Base-by-base conservation (phyloP, 2,797 vertebrate species). In the Corythornis leucogaster region DNA sequence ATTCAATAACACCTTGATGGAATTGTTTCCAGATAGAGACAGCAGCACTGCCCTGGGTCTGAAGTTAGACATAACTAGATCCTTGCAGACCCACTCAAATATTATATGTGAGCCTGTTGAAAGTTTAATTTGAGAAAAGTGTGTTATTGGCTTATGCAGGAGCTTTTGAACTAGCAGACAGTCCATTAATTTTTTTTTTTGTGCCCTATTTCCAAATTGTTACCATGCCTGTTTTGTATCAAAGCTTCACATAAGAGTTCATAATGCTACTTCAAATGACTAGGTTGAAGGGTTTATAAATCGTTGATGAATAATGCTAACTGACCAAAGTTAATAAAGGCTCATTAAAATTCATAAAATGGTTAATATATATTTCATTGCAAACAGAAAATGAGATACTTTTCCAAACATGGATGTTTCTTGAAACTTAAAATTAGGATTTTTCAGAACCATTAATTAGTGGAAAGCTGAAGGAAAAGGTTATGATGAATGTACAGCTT, bases 41-140 rank as follows among this genome's bases (percentile, higher is more conserved):
- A 64, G 48, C 42, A 54, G 22, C 42, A 59, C 53, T 79, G 7
- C 12, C 19, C 73, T 2, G 40, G 17, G 21, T 46, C 8, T 63
- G 46, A 45, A 42, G 33, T 18, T 50, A 46, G 24, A 40, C 30
- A 21, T n/a, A 16, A 11, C 69, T 68, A 66, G 35, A 40, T 88
- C 30, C 42, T 91, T 50, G 4, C 86, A 87, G 57, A 85, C 46
- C 25, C 86, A 79, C 40, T 68, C 38, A 15, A 85, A 94, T 30
- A 50, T 9, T 85, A 77, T 74, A 73, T 82, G 13, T 55, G 76
- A 94, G 76, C 75, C 89, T 92, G 75, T 7, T 92, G 74, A 90
- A 96, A 95, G 80, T 97, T 96, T 97, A 96, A 96, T 96, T 96
- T 92, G 82, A 90, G 84, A 84, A 83, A 95, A 95, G 84, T 81